Conservation (phyloP, 2,797 vertebrate species). For the Lutjanus argentimaculatus region DNA sequence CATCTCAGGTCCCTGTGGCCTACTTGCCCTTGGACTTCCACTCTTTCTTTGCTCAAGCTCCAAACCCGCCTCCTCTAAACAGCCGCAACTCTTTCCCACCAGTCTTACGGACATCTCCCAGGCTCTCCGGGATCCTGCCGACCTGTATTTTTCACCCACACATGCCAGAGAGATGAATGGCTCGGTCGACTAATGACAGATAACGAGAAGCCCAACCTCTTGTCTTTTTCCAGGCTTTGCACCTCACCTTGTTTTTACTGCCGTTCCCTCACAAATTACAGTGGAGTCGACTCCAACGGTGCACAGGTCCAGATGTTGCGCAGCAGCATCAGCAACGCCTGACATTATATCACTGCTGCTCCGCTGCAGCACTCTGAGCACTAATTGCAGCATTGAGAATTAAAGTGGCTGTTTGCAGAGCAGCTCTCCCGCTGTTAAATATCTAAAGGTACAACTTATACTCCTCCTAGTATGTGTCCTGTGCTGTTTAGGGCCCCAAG, state of each 20-base stretch:
- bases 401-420: conserved; percentile 43
- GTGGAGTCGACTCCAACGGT: conserved; percentile 45
- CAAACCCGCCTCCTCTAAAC: neutral
- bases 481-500: neutral
- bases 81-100: conserved; percentile 7
- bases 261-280: conserved; percentile 79
- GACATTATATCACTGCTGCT: conserved; percentile 50
- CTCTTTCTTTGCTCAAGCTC: neutral
- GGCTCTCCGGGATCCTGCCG: neutral
- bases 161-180: conserved; percentile 77
- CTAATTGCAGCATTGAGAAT: conserved; percentile 65
- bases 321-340: conserved; percentile 29
- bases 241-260: conserved; percentile 55
- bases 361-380: conserved; percentile 46
- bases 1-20: conserved; percentile 16
- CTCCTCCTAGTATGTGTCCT: neutral
- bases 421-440: conserved; percentile 12
- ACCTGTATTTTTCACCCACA: conserved; percentile 37
- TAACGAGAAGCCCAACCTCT: conserved; percentile 50
- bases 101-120: neutral
- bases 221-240: conserved; percentile 28
- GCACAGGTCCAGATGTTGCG: conserved; percentile 78
- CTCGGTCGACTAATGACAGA: conserved; percentile 69
- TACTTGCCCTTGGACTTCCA: conserved; percentile 33
- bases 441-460: conserved; percentile 10